A percentile compares a stretch with the other conserved stretches of the same genome.
Evolutionary conservation across 2,797 vertebrate species (phyloP).

Genomic region (Acanthurus lineatus): DNA sequence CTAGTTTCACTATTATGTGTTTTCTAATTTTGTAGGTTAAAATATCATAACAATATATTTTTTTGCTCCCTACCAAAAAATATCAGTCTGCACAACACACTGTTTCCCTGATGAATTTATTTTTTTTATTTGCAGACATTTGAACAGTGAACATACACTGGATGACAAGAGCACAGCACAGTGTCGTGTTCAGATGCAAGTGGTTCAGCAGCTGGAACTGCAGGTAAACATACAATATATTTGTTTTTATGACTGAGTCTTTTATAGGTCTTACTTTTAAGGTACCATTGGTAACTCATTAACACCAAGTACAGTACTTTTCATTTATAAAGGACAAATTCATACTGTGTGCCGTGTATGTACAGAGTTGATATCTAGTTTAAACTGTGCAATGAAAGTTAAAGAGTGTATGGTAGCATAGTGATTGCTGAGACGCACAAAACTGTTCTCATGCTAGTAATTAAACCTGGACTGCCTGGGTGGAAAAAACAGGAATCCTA

Average conservation of each 20-base stretch:
- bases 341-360: too few relatives aligned
- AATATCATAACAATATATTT: not conserved
- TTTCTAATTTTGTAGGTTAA: not conserved
- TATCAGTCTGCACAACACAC: not conserved
- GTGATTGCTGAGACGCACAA: too few relatives aligned
- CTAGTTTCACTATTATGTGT: not conserved
- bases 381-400: too few relatives aligned
- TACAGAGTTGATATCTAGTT: too few relatives aligned
- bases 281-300: too few relatives aligned
- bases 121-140: constrained; percentile 89
- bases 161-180: constrained; percentile 99
- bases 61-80: not conserved
- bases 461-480: too few relatives aligned
- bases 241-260: not conserved
- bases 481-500: too few relatives aligned
- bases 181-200: constrained; percentile 99
- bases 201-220: constrained; percentile 98
- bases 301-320: too few relatives aligned
- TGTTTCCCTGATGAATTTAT: constrained; percentile 10
- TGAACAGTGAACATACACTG: constrained; percentile 97
- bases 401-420: too few relatives aligned
- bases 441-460: too few relatives aligned
- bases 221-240: constrained; percentile 86
- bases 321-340: too few relatives aligned
- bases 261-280: not conserved